These are phyloP conservation scores for Dynastes hyllus DNA, from an alignment of 2,888 invertebrate species.

Conservation along the genomic window DNA sequence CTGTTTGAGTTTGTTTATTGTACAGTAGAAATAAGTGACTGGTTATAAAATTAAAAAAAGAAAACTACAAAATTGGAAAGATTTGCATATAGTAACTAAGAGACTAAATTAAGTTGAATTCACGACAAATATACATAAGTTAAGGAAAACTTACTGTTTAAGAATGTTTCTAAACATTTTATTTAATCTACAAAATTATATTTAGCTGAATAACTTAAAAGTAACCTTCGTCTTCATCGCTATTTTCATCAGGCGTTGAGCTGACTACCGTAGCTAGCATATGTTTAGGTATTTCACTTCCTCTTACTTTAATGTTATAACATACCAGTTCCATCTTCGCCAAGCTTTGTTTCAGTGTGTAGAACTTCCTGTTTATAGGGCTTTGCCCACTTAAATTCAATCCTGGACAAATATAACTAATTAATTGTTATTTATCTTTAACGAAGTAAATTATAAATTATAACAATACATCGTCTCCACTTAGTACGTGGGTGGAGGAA, in stretches of 20 bases:
- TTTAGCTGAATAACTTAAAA: constrained; percentile 53
- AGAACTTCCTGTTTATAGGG: constrained; percentile 82
- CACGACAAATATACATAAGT: too few relatives aligned
- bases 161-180: too few relatives aligned
- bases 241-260: constrained; percentile 61
- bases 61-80: too few relatives aligned
- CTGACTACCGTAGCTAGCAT: constrained; percentile 76
- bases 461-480: too few relatives aligned
- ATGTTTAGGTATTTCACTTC: constrained; percentile 85
- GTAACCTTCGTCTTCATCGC: constrained; percentile 68
- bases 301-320: constrained; percentile 85
- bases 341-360: constrained; percentile 83
- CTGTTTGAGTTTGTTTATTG: not conserved
- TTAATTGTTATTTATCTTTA: constrained; percentile 31
- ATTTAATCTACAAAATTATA: too few relatives aligned
- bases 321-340: constrained; percentile 89
- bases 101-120: too few relatives aligned
- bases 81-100: too few relatives aligned
- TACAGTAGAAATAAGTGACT: not conserved
- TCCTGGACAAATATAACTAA: constrained; percentile 67
- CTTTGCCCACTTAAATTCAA: constrained; percentile 72
- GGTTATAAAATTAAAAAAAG: too few relatives aligned
- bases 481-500: too few relatives aligned
- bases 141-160: too few relatives aligned
- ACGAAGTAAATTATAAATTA: too few relatives aligned